Base-by-base conservation (phyloP, 92 coral and sea anemone species). In the Epizoanthus stellaris region DNA sequence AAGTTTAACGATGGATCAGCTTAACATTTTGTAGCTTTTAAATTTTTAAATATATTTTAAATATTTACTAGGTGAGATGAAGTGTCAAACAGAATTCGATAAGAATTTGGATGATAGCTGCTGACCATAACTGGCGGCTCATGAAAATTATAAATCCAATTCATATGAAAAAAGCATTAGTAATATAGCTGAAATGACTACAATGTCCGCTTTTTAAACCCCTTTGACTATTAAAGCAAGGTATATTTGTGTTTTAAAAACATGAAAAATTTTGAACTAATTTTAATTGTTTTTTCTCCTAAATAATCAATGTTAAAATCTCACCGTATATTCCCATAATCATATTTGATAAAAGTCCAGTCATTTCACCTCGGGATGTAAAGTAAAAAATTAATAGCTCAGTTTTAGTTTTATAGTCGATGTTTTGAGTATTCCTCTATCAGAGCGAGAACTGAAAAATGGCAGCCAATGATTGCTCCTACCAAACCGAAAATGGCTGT, bases 401-500 rank as follows among this genome's bases (percentile, higher is more conserved):
- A 62, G 64, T 10, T 43, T 40, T 3, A 16, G 15, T 45, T 12
- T 79, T 74, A 94, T 67, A 94, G 88, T 36, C 93, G 93, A 54
- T 94, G 98, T 84, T 94, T 94, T 88, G 95, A 95, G 70, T 96
- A 96, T 14, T 90, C 98, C 6, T 97, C 93, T 4, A 96, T 91
- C 4, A 94, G 91, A 3, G 99, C 98, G n/a, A 96, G 75, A 17
- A 96, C 98, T 0, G 99, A 96, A 85, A 96, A 96, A 84, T 96
- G 99, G 16, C 99, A 96, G 0, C 99, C 99, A 17, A 96, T 96
- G 21, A 95, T 92, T 20, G 99, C 94, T 0, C 99, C 99, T 17
- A 96, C 93, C 3, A 96, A 67, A 10, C 99, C 99, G 70, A 96
- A 93, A 68, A 94, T 81, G 20, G 94, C 94, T 6, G 95, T 98